Base-by-base conservation (phyloP, 2,113 vertebrate species). In the Lepus europaeus region DNA sequence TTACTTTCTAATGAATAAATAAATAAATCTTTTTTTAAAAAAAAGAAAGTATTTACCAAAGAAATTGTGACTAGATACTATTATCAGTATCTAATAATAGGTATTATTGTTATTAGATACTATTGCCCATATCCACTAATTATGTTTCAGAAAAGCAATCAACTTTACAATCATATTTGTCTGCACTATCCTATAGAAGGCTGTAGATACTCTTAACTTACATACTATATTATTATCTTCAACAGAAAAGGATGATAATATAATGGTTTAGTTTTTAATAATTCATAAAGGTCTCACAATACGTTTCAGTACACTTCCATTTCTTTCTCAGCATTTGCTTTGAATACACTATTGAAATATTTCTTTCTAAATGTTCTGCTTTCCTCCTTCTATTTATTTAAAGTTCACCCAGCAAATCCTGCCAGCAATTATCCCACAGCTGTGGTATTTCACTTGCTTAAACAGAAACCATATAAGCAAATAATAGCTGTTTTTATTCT, bases 101-200 rank as follows among this genome's bases (percentile, higher is more conserved):
- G 56, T 59, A 59, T 19, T 59, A 59, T 59, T 45, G 45, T 45
- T 59, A 59, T 59, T 20, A 59, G 56, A 59, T 82, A 74, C 49
- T 85, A 85, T 45, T 86, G 39, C 13, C 53, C 66, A 3, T 87
- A 76, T 87, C 29, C 23, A 85, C 39, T 89, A 73, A 93, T 92
- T 93, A 78, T 92, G 90, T 70, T 92, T 97, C 77, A 90, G 56
- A 90, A 95, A 96, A 90, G 29, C 74, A 68, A 93, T 89, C 74
- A 94, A 69, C 19, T 97, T 79, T 82, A 84, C 91, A 45, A 91
- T 91, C 16, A 87, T 25, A 53, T 93, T n/a, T 93, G 25, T 64
- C 23, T 79, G 12, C 9, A 76, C 51, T 68, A 90, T 80, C 45
- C 87, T 86, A 80, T 36, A 61, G 4, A 93, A 95, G 25, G 79